A percentile compares a stretch with the other conserved stretches of the same genome.
These are phyloP conservation scores for Zaprionus davidi DNA, from an alignment of 1,140 invertebrate species.

Conservation along the genomic window DNA sequence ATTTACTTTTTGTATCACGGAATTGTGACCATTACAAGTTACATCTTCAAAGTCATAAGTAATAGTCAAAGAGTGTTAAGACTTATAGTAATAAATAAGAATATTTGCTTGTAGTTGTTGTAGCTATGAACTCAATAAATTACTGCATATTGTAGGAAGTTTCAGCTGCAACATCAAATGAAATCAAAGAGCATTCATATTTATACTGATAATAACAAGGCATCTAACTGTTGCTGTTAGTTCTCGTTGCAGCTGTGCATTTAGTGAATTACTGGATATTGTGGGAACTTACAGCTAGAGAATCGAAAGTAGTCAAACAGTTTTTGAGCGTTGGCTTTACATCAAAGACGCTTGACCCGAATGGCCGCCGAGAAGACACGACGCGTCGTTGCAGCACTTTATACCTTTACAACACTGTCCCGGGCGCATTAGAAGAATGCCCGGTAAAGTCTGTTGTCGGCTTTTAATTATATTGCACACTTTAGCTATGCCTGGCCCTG, in stretches of 20 bases:
- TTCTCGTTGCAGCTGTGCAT: neutral
- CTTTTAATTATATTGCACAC: slow-evolving; percentile 84
- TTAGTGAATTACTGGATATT: neutral
- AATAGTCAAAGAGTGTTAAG: too few species aligned
- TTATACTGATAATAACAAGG: too few species aligned
- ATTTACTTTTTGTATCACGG: too few species aligned
- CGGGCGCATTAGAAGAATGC: slow-evolving; percentile 73
- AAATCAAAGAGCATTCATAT: too few species aligned
- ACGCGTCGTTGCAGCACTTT: slow-evolving; percentile 51
- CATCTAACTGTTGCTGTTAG: too few species aligned
- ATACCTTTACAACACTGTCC: slow-evolving; percentile 73
- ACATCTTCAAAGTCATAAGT: rapidly evolving
- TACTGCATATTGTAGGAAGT: too few species aligned
- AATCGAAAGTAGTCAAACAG: slow-evolving; percentile 4
- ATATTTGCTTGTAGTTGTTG: too few species aligned
- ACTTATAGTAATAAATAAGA: too few species aligned
- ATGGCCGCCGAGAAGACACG: slow-evolving; percentile 4
- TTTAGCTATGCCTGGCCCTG: slow-evolving; percentile 67
- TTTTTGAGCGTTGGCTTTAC: slow-evolving; percentile 39
- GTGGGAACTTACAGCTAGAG: neutral
- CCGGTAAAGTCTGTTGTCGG: slow-evolving; percentile 71
- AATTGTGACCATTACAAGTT: too few species aligned
- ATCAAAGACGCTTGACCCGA: slow-evolving; percentile 63
- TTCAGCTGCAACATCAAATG: too few species aligned
- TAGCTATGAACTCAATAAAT: too few species aligned